Percentiles rank a stretch among this genome's conserved stretches.
phyloP scores from a whole-genome alignment of 2,113 vertebrate species.

The Coreoperca whiteheadi region DNA sequence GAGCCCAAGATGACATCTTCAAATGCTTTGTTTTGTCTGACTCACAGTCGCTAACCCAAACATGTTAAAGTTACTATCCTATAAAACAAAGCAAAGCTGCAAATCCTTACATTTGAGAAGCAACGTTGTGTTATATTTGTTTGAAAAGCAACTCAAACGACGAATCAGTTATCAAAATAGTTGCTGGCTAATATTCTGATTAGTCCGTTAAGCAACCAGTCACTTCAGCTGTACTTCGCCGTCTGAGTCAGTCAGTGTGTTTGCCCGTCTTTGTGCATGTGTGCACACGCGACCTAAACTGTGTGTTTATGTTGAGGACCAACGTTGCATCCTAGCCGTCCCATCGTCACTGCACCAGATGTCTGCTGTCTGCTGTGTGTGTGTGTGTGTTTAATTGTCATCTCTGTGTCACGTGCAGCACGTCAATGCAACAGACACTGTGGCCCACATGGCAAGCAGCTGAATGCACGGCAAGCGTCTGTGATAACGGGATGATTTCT shows the following conservation, averaged over 20 bases:
- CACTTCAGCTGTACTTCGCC: not conserved
- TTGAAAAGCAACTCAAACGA: not conserved
- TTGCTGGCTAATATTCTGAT: not conserved
- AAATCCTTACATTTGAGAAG: not conserved
- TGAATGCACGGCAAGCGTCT: slow-evolving; percentile 50
- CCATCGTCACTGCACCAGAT: slow-evolving; percentile 55
- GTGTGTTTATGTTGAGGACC: slow-evolving; percentile 48
- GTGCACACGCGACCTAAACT: slow-evolving; percentile 24
- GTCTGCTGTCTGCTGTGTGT: slow-evolving; percentile 53
- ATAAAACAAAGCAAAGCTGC: not conserved
- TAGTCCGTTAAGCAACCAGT: not conserved
- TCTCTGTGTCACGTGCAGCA: slow-evolving; percentile 72
- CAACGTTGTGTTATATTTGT: not conserved
- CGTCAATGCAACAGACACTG: slow-evolving; percentile 53
- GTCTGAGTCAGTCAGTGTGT: not conserved
- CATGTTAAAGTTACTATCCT: not conserved
- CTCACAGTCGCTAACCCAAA: not conserved
- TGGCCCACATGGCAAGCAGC: slow-evolving; percentile 58
- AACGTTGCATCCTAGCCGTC: slow-evolving; percentile 53
- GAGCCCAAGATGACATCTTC: not conserved
- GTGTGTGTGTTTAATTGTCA: slow-evolving; percentile 65
- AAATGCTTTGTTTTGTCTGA: not conserved
- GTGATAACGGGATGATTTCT: slow-evolving; percentile 49
- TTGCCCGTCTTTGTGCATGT: not conserved
- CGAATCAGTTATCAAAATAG: not conserved